Base-by-base conservation (phyloP, 2,113 vertebrate species). In the Vulpes lagopus region DNA sequence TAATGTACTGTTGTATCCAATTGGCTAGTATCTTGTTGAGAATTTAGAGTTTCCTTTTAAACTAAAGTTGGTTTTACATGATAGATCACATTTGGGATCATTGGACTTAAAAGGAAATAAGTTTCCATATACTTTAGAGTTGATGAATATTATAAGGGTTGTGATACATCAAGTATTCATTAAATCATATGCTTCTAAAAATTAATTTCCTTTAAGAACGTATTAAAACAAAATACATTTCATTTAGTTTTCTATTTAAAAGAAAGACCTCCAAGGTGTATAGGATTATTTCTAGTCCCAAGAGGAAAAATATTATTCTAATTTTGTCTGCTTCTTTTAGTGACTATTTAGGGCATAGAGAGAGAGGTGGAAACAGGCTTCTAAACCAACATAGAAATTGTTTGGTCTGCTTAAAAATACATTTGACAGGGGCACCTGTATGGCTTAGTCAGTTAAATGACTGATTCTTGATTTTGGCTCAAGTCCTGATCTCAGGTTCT, bases 81-180 rank as follows among this genome's bases (percentile, higher is more conserved):
- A 78, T 81, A 91, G 25, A 64, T 90, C 74, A 90, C n/a, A 62
- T 60, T 86, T 92, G 67, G 16, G 60, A 43, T 80, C 7, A 25
- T 88, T 97, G 69, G 2, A 88, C n/a, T 62, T 95, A 88, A 88
- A 96, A 90, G 23, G 86, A 87, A 90, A 84, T 92, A 86, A 16
- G 55, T 94, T 89, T 95, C n/a, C 6, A 43, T 90, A 80, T 94
- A 79, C 86, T 95, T 74, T 80, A 91, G 88, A 80, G 87, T 30
- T 69, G 14, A 51, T 83, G 53, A 92, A 62, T 76, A 38, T 85
- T 88, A 53, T 67, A 60, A 93, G 38, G 20, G 53, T 85, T 95
- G 43, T 92, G 22, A 67, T n/a, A 57, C 83, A 83, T 60, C 35
- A 84, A 84, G n/a, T 74, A 59, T 84, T 71, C 35, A 62, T 25